These are phyloP conservation scores for Nymphalis polychloros DNA, from an alignment of 2,888 invertebrate genomes.

Conservation along the genomic window DNA sequence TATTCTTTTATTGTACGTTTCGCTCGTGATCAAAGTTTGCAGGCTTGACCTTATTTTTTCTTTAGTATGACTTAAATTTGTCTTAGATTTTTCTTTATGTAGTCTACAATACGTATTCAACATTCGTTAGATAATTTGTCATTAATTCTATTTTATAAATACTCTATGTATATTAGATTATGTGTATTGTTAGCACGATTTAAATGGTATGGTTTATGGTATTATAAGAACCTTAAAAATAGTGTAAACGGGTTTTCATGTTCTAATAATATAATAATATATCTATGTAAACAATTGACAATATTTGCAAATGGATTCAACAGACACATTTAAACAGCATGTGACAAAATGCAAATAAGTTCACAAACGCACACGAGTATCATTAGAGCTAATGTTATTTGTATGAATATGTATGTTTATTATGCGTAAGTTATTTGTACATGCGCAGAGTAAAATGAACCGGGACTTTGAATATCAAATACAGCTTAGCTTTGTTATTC, in stretches of 20 bases:
- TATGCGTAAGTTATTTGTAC: conserved; percentile 36
- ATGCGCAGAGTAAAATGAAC: conserved; percentile 53
- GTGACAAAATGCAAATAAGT: background rate
- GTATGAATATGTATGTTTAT: conserved; percentile 29
- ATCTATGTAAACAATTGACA: background rate
- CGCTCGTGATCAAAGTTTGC: conserved; percentile 8
- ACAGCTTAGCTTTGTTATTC: conserved; percentile 55
- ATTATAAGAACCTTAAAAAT: background rate
- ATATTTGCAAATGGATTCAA: conserved; percentile 7
- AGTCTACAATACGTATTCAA: too few relatives aligned
- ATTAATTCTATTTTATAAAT: too few relatives aligned
- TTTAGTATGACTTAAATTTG: background rate
- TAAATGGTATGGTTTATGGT: too few relatives aligned
- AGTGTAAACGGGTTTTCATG: background rate
- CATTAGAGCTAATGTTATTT: conserved; percentile 28
- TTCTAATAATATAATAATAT: background rate
- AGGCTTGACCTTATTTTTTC: conserved; percentile 8
- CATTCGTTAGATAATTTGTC: too few relatives aligned
- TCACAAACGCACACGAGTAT: conserved; percentile 2
- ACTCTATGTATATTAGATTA: too few relatives aligned
- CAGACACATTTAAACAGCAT: background rate
- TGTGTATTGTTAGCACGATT: too few relatives aligned
- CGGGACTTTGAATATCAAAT: conserved; percentile 64
- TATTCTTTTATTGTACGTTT: conserved; percentile 13
- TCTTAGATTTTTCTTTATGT: background rate